Evolutionary conservation across 2,888 invertebrate species (phyloP).

Genomic region (Ormyrus nitidulus): DNA sequence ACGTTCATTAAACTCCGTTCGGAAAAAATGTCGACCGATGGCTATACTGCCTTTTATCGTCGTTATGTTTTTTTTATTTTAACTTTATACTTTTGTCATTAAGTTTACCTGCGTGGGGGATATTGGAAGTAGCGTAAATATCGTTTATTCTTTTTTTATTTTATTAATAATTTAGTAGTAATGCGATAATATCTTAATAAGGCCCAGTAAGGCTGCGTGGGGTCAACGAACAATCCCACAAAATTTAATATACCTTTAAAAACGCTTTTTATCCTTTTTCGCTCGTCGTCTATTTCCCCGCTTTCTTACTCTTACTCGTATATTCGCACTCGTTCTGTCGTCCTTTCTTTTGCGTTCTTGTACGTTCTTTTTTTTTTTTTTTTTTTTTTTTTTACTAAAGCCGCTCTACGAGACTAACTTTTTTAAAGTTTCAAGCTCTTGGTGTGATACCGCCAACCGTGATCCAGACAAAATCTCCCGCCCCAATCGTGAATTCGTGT

Average conservation of each 20-base stretch:
- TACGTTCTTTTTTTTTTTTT: not conserved
- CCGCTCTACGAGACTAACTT: slow-evolving; percentile 40
- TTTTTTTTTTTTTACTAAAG: slow-evolving; percentile 39
- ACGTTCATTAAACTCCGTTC: slow-evolving; percentile 33
- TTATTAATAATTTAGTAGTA: slow-evolving; percentile 71
- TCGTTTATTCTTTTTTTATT: slow-evolving; percentile 64
- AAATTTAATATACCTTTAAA: slow-evolving; percentile 69
- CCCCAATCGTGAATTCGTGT: slow-evolving; percentile 13
- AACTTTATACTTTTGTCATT: slow-evolving; percentile 56
- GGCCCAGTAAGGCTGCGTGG: slow-evolving; percentile 76
- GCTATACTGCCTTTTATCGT: slow-evolving; percentile 59
- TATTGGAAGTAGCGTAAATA: slow-evolving; percentile 69
- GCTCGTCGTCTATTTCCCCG: slow-evolving; percentile 22
- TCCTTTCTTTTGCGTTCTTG: not conserved
- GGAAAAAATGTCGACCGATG: slow-evolving; percentile 53
- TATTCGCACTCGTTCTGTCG: slow-evolving; percentile 4
- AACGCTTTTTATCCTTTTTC: slow-evolving; percentile 58
- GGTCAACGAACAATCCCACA: slow-evolving; percentile 71
- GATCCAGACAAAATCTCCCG: slow-evolving; percentile 17
- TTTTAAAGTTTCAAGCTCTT: slow-evolving; percentile 52
- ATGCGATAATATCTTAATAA: slow-evolving; percentile 75
- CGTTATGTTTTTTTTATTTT: slow-evolving; percentile 53
- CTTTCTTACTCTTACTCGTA: slow-evolving; percentile 14
- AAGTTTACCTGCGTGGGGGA: slow-evolving; percentile 64
- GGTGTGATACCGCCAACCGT: slow-evolving; percentile 29